These are phyloP conservation scores for Bicyclus anynana DNA, from an alignment of 1,140 invertebrate genomes.

Conservation along the genomic window DNA sequence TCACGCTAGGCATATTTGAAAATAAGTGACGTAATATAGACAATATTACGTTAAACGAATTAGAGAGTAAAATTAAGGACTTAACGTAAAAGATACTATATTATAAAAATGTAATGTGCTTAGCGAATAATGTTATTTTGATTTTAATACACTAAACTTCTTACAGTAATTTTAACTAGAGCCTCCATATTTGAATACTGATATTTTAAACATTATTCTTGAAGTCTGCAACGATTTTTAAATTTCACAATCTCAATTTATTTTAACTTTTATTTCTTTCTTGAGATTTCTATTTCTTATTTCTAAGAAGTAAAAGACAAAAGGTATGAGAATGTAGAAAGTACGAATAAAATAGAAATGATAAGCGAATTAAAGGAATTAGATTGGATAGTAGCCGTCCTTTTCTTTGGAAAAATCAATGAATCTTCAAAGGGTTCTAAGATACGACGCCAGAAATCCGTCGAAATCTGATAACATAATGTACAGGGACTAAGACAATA, in stretches of 20 bases:
- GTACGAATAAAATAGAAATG: neutral
- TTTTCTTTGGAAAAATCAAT: conserved; percentile 16
- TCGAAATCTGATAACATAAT: conserved; percentile 42
- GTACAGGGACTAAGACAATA: conserved; percentile 73
- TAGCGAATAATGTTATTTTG: conserved; percentile 22
- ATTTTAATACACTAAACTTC: conserved; percentile 2
- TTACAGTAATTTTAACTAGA: neutral
- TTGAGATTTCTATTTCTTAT: no score
- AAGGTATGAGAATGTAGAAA: conserved; percentile 5
- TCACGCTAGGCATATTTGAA: conserved; percentile 44
- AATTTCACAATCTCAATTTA: no score
- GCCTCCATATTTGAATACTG: no score
- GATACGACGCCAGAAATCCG: conserved; percentile 32
- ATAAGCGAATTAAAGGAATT: neutral
- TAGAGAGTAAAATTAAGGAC: conserved; percentile 14
- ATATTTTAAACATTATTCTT: no score
- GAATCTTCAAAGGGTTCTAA: conserved; percentile 5
- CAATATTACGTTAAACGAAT: conserved; percentile 54
- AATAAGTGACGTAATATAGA: conserved; percentile 55
- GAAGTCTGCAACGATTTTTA: no score
- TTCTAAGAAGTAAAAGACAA: neutral
- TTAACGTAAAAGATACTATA: conserved; percentile 4
- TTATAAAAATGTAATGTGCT: conserved; percentile 23
- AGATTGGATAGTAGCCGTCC: conserved; percentile 29
- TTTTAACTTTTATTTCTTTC: no score